phyloP scores from a whole-genome alignment of 2,113 vertebrate genomes.

The Varanus salvator region DNA sequence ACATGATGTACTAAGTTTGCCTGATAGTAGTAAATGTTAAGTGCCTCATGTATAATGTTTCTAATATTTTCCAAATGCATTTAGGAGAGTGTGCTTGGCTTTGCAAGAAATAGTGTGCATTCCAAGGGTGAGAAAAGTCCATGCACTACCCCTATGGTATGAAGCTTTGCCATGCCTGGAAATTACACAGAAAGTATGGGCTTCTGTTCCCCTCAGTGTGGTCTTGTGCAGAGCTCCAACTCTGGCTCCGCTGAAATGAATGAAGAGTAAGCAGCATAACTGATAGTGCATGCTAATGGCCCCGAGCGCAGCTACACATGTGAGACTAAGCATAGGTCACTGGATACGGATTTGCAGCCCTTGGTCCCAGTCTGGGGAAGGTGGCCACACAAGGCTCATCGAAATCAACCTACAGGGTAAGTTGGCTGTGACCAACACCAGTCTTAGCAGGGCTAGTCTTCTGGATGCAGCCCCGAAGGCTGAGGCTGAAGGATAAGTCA shows the following conservation, averaged over 20 bases:
- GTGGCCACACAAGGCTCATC: background rate
- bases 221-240: background rate
- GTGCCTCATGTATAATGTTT: constrained; percentile 64
- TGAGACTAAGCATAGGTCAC: background rate
- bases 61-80: constrained; percentile 39
- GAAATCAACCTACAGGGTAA: background rate
- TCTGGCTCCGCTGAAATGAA: background rate
- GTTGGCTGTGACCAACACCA: background rate
- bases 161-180: background rate
- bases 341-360: background rate
- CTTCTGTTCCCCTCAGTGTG: background rate
- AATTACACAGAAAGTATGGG: background rate
- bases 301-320: background rate
- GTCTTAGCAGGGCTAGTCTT: background rate
- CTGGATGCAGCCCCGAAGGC: background rate
- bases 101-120: background rate
- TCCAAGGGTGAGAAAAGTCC: background rate
- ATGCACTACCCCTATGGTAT: background rate
- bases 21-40: constrained; percentile 57
- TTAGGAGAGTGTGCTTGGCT: constrained; percentile 21
- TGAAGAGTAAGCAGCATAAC: background rate
- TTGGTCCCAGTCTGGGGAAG: background rate
- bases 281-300: background rate
- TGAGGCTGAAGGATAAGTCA: background rate
- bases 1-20: constrained; percentile 34